These are phyloP conservation scores for Hypotaenidia philippensis DNA, from an alignment of 2,797 vertebrate genomes.

Conservation along the genomic window DNA sequence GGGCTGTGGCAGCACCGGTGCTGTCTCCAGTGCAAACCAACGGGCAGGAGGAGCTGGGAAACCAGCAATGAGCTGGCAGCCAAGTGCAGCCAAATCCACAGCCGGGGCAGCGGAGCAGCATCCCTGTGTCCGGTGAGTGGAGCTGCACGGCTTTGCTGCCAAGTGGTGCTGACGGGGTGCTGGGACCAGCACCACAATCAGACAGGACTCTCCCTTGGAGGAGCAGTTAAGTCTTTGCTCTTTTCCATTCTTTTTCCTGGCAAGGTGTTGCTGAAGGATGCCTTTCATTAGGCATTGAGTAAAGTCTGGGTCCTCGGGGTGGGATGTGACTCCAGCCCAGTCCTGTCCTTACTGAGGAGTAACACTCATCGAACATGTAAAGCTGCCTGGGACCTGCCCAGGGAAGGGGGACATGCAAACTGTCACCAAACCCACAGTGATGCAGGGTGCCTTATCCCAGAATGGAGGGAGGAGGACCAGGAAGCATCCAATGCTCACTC, in stretches of 20 bases:
- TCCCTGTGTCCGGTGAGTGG: neutral
- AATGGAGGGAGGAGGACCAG: neutral
- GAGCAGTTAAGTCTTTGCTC: accelerated
- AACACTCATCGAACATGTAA: neutral
- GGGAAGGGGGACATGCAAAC: neutral
- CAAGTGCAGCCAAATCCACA: neutral
- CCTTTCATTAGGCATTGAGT: neutral
- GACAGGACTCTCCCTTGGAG: accelerated
- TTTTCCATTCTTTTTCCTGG: neutral
- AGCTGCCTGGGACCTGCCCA: neutral
- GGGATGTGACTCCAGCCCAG: neutral
- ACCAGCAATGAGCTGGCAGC: neutral
- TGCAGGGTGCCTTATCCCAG: neutral
- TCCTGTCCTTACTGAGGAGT: accelerated
- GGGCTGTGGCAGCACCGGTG: neutral
- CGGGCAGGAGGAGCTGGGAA: accelerated
- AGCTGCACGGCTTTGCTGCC: neutral
- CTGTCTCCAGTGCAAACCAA: accelerated
- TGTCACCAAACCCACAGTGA: accelerated
- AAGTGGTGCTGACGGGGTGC: accelerated
- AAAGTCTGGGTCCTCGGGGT: neutral
- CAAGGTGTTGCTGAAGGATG: neutral
- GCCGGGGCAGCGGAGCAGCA: neutral
- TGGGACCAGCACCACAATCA: neutral
- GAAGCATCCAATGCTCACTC: accelerated